A percentile compares a stretch with the other conserved stretches of the same genome.
phyloP scores from a whole-genome alignment of 2,113 vertebrate genomes.

The Mandrillus leucophaeus region DNA sequence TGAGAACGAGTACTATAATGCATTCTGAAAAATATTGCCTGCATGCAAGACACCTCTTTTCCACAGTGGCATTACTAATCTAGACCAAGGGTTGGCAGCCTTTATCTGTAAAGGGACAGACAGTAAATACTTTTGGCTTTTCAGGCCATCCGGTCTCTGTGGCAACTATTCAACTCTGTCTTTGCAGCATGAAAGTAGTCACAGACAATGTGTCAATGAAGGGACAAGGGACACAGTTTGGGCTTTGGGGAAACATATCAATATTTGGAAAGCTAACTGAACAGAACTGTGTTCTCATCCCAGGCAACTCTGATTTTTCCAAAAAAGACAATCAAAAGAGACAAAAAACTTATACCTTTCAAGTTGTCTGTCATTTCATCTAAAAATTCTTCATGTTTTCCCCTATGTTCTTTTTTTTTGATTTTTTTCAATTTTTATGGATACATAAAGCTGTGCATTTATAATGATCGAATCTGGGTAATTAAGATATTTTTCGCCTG shows the following conservation, averaged over 20 bases:
- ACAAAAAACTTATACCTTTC: not conserved
- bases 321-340: not conserved
- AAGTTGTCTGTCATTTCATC: conserved; percentile 1
- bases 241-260: not conserved
- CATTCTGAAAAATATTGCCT: not conserved
- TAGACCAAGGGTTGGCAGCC: not conserved
- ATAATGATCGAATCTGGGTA: not conserved
- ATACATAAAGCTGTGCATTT: no score
- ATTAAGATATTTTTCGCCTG: not conserved
- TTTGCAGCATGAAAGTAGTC: not conserved
- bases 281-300: not conserved
- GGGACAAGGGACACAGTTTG: not conserved
- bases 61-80: not conserved
- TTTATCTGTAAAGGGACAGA: not conserved
- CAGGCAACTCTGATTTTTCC: conserved; percentile 7
- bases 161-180: not conserved
- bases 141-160: not conserved
- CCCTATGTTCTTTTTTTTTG: not conserved
- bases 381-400: not conserved
- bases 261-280: not conserved
- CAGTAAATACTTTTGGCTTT: not conserved
- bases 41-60: not conserved
- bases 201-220: not conserved
- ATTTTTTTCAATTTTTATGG: not conserved
- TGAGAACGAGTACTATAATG: not conserved